Evolutionary conservation across 1,140 invertebrate genomes (phyloP), one percentile per base, ranked within the genome.

Genomic region (Drosophila kurseongensis): DNA sequence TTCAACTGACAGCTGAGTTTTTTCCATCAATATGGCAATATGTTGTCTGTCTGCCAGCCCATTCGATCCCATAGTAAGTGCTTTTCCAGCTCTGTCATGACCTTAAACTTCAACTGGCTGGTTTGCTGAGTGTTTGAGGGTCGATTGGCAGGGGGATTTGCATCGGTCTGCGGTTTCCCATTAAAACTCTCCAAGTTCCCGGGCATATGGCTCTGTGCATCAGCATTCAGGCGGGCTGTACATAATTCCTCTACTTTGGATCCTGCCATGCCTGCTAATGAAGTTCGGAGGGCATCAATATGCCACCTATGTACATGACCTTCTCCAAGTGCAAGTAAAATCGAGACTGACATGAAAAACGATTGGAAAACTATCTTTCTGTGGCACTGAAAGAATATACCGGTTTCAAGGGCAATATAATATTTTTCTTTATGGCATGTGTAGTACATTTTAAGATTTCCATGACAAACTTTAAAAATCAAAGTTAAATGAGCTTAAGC

Each of bases 21-120:
- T 61, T 58, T 76, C 71, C 59, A 75, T 86, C 83, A 86, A 86
- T 82, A 76, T 86, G 78, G 73, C 85, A 68, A 80, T 80, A 84
- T 80, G 61, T 83, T 86, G 63, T 51, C 74, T 45, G 56, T 48
- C 68, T 50, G 44, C 55, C 45, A 55, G 45, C 48, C 23, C 36
- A 29, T 27, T 18, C n/a, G 16, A 12, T 51, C 51, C 48, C 18
- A 58, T 50, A 50, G 71, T 89, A 83, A 88, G 84, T 88, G 73
- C 68, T 80, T 88, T 88, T 68, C 61, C 54, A 52, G 59, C 66
- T 71, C 71, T 42, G 59, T 16, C 48, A 72, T 89, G 84, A 89
- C 84, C 84, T 89, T 89, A 80, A 89, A 89, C 84, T 84, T 89
- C 63, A 77, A 62, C 71, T 71, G 56, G 48, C 23, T 48, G 52